Evolutionary conservation across 2,888 invertebrate species (phyloP), one percentile per base, ranked within the genome.

Genomic region (Lysandra bellargus): DNA sequence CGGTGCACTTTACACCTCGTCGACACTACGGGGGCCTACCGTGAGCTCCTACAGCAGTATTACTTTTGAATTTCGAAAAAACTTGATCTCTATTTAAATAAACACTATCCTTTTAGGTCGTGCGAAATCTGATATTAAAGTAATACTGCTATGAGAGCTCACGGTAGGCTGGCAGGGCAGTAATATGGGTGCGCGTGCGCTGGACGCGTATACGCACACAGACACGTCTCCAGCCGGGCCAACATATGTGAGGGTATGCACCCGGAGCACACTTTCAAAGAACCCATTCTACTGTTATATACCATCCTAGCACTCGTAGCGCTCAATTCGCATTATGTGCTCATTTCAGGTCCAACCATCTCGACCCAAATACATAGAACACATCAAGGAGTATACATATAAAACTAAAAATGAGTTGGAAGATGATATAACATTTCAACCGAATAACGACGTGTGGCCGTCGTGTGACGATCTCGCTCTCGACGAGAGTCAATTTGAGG

Each of bases 401-500:
- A 74, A 44, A 57, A 79, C 6, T 12, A 49, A 81, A 53, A 9
- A 40, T 23, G 0, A 4, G 17, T 57, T 4, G 4, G 37, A 80
- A 57, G 30, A 30, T 23, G 44, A 44, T 23, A 74, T 75, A 0
- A 81, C 81, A 30, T 90, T 91, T 53, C 81, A 81, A 75, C 82
- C 90, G 79, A 84, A 87, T n/a, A 82, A 84, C 0, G 61, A 78
- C 4, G 87, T 88, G 2, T 96, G 96, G 95, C 96, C 96, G 0
- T 82, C 86, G 1, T 85, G 87, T 78, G 84, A 88, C 33, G 83
- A 90, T 60, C 83, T 96, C 17, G 86, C 89, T 69, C 90, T 98
- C 14, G 96, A 98, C 87, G 88, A 92, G 40, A 95, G 96, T 80
- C 98, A 98, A 87, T 92, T 93, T 79, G 86, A 88, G 14, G 98